Conservation (phyloP, 1,140 invertebrate genomes). For the Belonocnema kinseyi region DNA sequence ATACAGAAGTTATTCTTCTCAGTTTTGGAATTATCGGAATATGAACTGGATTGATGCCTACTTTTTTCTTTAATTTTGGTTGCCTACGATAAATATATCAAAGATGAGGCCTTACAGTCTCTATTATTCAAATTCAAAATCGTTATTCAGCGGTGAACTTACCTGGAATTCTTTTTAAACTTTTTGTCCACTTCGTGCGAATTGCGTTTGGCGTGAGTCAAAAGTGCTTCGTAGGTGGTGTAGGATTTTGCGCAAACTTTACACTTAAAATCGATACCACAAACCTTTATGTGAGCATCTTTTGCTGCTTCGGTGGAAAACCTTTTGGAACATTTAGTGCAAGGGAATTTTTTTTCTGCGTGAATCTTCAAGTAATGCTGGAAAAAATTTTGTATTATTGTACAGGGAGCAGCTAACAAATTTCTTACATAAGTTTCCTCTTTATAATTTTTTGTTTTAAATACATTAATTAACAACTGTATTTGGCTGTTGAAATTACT, state of each 20-base stretch:
- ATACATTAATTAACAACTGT: too few species aligned
- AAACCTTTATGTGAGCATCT: conserved; percentile 74
- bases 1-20: background rate
- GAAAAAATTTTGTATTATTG: conserved; percentile 43
- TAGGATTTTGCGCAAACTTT: conserved; percentile 75
- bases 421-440: too few species aligned
- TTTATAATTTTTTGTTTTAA: too few species aligned
- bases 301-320: conserved; percentile 76
- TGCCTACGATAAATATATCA: background rate
- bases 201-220: conserved; percentile 78
- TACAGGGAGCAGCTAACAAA: too few species aligned
- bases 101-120: background rate
- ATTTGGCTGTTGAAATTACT: too few species aligned
- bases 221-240: conserved; percentile 76
- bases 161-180: conserved; percentile 64
- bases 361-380: conserved; percentile 81
- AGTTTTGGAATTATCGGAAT: background rate
- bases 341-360: conserved; percentile 76
- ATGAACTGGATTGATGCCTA: background rate
- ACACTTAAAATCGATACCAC: conserved; percentile 75
- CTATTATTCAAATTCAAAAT: too few species aligned
- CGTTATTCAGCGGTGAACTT: conserved; percentile 36
- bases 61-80: conserved; percentile 11
- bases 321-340: conserved; percentile 75
- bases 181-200: conserved; percentile 72